A percentile compares a stretch with the other conserved stretches of the same genome.
phyloP scores from a whole-genome alignment of 2,113 vertebrate species.

The Pangasianodon gigas region DNA sequence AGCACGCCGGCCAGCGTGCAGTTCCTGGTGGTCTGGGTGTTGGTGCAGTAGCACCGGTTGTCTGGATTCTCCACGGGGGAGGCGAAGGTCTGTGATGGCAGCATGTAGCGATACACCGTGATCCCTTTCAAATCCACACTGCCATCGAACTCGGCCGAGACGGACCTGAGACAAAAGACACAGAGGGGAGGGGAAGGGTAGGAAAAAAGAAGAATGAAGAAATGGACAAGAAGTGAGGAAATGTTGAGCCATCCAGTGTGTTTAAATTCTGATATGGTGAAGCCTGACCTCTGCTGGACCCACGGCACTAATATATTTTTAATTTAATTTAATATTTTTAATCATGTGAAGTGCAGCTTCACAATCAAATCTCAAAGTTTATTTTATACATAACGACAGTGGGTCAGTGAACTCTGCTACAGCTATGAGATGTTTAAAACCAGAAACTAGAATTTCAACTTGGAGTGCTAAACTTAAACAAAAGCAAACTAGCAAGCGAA shows the following conservation, averaged over 20 bases:
- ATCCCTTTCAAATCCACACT: constrained; percentile 81
- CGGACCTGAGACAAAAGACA: constrained; percentile 74
- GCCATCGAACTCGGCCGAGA: constrained; percentile 75
- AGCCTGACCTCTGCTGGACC: constrained; percentile 63
- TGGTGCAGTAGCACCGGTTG: constrained; percentile 85
- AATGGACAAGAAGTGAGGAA: neutral
- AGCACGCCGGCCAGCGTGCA: constrained; percentile 83
- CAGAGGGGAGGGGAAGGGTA: neutral
- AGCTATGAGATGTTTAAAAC: neutral
- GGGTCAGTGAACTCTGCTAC: neutral
- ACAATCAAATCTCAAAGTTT: neutral
- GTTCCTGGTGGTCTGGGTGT: constrained; percentile 67
- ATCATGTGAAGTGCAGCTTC: constrained; percentile 15
- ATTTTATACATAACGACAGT: neutral
- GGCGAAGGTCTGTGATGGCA: constrained; percentile 79
- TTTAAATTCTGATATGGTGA: neutral
- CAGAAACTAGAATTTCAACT: neutral
- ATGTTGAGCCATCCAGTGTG: neutral
- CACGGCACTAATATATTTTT: constrained; percentile 3
- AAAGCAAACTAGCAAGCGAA: too few species aligned
- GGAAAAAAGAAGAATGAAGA: too few species aligned
- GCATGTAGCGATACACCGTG: constrained; percentile 79
- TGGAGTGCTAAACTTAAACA: neutral
- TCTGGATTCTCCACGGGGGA: constrained; percentile 77
- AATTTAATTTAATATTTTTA: neutral